Evolutionary conservation across 2,113 vertebrate genomes (phyloP).

Genomic region (Cebus imitator): DNA sequence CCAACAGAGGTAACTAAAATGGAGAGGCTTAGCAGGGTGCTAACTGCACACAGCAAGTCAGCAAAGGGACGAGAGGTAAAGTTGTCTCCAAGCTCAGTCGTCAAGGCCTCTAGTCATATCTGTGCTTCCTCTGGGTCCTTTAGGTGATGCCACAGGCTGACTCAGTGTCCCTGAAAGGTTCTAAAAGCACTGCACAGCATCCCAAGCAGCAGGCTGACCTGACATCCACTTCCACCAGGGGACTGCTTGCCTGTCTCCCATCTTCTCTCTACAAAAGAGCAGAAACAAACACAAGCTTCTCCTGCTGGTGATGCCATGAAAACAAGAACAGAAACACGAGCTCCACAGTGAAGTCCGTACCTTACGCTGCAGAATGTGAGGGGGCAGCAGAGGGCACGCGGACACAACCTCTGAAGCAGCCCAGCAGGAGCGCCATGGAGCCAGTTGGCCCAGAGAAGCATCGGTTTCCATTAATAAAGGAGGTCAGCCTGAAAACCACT

Average conservation of each 20-base stretch:
- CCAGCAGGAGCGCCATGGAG: not conserved
- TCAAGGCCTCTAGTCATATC: not conserved
- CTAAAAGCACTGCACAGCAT: no score
- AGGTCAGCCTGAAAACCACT: slow-evolving; percentile 70
- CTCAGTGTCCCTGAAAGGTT: not conserved
- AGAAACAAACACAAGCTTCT: not conserved
- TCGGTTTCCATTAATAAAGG: slow-evolving; percentile 18
- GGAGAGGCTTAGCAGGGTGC: not conserved
- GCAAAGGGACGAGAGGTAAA: not conserved
- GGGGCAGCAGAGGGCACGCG: no score
- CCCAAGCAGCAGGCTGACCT: no score
- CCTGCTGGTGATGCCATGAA: not conserved
- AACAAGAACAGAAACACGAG: not conserved
- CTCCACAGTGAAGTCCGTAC: not conserved
- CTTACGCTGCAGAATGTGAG: not conserved
- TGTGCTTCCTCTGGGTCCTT: no score
- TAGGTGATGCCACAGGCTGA: not conserved
- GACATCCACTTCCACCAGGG: not conserved
- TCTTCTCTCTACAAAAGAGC: not conserved
- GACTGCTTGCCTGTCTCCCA: not conserved
- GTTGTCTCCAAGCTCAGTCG: not conserved
- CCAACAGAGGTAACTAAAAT: not conserved
- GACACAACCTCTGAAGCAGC: not conserved
- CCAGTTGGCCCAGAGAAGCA: not conserved
- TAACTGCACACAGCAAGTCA: not conserved